Base-by-base conservation (phyloP, 2,888 invertebrate species). In the Hecatera dysodea region DNA sequence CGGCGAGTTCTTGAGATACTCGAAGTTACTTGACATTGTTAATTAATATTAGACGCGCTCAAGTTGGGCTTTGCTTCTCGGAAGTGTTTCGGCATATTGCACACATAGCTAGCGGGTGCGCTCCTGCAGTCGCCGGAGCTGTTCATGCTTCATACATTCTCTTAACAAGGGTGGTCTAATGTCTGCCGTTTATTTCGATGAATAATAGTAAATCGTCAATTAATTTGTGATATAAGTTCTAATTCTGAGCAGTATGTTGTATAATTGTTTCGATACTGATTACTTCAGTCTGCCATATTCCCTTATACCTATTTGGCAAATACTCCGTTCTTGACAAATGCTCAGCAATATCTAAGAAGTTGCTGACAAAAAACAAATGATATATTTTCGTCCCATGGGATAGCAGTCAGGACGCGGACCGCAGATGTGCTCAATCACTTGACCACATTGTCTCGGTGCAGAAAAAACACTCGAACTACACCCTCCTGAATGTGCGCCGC, bases 381-480 rank as follows among this genome's bases (percentile, higher is more conserved):
- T 42, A 53, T 39, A 48, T 29, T 75, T 76, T 76, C 66, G 4
- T 17, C 22, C 55, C 50, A 5, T 33, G 42, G 36, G 24, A 57
- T 66, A 52, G 36, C 48, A 59, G 24, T 46, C 17, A 22, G 64
- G 39, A 6, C 36, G 65, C 36, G 44, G 12, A n/a, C 19, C 29
- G 11, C 63, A 60, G 75, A 62, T 80, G 63, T 33, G 46, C 52
- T 55, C 60, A 29, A 67, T 81, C 29, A 52, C 59, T 60, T 27
- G 46, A 52, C 50, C 81, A 59, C 24, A 67, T 48, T 67, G 63
- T 60, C 62, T 55, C 12, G 36, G 44, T 36, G 19, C 17, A 33
- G 60, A 61, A 65, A 72, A 65, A 66, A 46, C 15, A 36, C 33
- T 29, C n/a, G 12, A 36, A 24, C 46, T 22, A 63, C 50, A 55